Conservation (phyloP, 2,888 invertebrate species). For the Belgica antarctica region DNA sequence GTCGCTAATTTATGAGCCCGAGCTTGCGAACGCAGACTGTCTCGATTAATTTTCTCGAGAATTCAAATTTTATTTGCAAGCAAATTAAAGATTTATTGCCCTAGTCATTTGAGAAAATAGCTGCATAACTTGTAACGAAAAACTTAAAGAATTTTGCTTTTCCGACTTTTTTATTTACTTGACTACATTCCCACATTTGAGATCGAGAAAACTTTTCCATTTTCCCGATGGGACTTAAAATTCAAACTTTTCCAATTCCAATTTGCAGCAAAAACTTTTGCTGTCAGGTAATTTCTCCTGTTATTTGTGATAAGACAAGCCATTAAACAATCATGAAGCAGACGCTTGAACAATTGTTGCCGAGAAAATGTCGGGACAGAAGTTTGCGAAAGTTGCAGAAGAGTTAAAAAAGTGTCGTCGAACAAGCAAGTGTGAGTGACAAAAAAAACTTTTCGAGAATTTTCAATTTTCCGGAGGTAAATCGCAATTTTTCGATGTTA, state of each 20-base stretch:
- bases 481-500: constrained; percentile 17
- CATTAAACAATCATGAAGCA: background rate
- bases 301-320: constrained; percentile 14
- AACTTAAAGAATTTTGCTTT: background rate
- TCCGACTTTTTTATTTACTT: too few species aligned
- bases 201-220: background rate
- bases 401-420: background rate
- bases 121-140: background rate
- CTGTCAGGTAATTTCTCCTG: constrained; percentile 23
- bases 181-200: background rate
- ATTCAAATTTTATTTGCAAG: constrained; percentile 6
- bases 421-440: background rate
- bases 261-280: background rate
- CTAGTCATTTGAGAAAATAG: background rate
- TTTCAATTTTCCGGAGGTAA: background rate
- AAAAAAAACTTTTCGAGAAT: background rate
- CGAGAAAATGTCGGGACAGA: background rate
- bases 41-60: background rate
- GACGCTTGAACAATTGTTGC: background rate
- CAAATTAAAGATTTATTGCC: background rate
- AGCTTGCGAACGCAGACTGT: background rate
- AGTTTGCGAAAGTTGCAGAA: background rate
- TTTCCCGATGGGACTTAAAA: background rate
- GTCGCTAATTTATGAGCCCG: constrained; percentile 15
- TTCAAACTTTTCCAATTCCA: constrained; percentile 7